Conservation (phyloP, 2,797 vertebrate genomes). For the Pitangus sulphuratus region DNA sequence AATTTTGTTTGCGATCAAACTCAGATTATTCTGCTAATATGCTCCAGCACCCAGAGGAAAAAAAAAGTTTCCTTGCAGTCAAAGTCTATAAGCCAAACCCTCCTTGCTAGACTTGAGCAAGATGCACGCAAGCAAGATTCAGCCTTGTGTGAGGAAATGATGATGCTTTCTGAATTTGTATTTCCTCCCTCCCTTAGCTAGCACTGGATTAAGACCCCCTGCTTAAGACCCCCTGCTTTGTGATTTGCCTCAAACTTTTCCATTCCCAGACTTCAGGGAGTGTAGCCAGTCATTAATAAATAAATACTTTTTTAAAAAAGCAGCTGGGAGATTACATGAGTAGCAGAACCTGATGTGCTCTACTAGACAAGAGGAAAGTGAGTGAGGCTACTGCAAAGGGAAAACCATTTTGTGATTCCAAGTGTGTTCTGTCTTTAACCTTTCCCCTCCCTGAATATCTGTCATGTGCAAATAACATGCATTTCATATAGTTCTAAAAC, state of each 20-base stretch:
- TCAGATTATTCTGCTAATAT: neutral
- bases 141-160: neutral
- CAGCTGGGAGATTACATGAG: neutral
- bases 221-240: neutral
- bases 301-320: neutral
- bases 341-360: neutral
- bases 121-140: fast-evolving
- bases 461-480: neutral
- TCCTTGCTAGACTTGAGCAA: neutral
- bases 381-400: neutral
- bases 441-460: neutral
- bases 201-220: neutral
- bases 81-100: neutral
- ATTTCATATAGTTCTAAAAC: neutral
- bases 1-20: neutral
- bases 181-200: neutral
- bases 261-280: neutral
- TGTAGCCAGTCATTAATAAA: neutral
- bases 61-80: neutral
- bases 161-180: neutral
- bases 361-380: neutral
- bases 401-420: neutral
- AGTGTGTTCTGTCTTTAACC: neutral
- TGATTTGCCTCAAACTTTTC: neutral
- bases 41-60: neutral